Evolutionary conservation across 2,888 invertebrate genomes (phyloP), one percentile per base, ranked within the genome.

Genomic region (Synanthedon formicaeformis): DNA sequence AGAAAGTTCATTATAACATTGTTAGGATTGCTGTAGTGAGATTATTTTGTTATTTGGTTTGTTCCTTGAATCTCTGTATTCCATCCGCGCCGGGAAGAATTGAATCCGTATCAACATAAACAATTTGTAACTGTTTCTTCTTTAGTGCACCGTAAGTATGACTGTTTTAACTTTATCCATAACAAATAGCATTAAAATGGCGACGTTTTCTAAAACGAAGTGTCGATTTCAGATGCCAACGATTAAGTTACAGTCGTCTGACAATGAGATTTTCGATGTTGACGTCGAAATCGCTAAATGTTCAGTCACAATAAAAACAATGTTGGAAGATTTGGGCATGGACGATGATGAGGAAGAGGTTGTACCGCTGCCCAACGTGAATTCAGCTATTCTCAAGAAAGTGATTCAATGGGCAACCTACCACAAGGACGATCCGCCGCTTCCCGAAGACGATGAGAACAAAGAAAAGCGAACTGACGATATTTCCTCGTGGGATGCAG

Each of bases 391-490:
- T 68, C 85, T 99, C 48, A 94, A 95, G 65, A 99, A 99, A 85
- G 97, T 95, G 0, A 93, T 96, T 58, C 94, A 95, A 60, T 96
- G 96, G 96, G 96, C 96, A 0, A 95, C 94, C 0, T 96, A 95
- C 66, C 96, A 97, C 75, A 96, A 96, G 83, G 94, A 99, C 70
- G 99, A 99, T 77, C 96, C 97, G 23, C 96, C 97, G 54, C 93
- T 96, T 66, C 95, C 97, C 8, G 98, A 98, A 79, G 98, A 99
- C 67, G 98, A 98, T 71, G 98, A 99, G 75, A 97, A 96, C 78
- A 96, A 96, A 77, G 97, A 98, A 73, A 99, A 98, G 71, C 89
- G 99, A n/a, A 99, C 99, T 0, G 99, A 99, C 75, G 99, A 99
- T 73, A 99, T 99, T 62, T 96, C 96, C 23, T 96, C 97, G 0